Percentiles rank a stretch among this genome's conserved stretches.
Conservation (phyloP, 2,888 invertebrate genomes). For the Cancer borealis region DNA sequence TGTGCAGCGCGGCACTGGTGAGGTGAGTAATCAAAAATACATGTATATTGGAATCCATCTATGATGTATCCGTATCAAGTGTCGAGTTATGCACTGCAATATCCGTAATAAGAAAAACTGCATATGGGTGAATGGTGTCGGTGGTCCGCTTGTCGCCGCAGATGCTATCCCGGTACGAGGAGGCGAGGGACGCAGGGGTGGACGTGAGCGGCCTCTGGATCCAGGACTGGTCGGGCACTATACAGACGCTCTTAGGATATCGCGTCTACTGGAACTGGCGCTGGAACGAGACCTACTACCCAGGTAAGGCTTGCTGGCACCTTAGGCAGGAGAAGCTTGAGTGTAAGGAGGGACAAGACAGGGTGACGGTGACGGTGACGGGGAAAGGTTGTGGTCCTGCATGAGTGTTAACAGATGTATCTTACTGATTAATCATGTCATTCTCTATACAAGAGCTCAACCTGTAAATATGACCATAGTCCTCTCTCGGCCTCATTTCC, state of each 20-base stretch:
- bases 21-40: conserved; percentile 46
- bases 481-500: neutral
- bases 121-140: neutral
- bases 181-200: conserved; percentile 77
- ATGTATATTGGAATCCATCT: neutral
- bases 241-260: conserved; percentile 78
- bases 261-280: conserved; percentile 79
- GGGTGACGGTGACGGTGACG: neutral
- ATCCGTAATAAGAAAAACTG: neutral
- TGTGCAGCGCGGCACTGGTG: conserved; percentile 78
- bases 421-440: neutral
- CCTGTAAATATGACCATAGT: neutral
- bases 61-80: neutral
- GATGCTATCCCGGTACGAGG: conserved; percentile 77
- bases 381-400: no score
- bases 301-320: conserved; percentile 62
- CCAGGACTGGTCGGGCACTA: conserved; percentile 78
- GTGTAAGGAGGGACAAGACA: no score
- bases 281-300: conserved; percentile 78
- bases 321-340: neutral
- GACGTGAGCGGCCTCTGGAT: conserved; percentile 78
- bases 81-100: neutral
- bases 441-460: neutral
- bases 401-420: neutral
- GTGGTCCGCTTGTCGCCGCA: neutral